Conservation (phyloP, 2,888 invertebrate genomes). For the Caenorhabditis parvicauda region DNA sequence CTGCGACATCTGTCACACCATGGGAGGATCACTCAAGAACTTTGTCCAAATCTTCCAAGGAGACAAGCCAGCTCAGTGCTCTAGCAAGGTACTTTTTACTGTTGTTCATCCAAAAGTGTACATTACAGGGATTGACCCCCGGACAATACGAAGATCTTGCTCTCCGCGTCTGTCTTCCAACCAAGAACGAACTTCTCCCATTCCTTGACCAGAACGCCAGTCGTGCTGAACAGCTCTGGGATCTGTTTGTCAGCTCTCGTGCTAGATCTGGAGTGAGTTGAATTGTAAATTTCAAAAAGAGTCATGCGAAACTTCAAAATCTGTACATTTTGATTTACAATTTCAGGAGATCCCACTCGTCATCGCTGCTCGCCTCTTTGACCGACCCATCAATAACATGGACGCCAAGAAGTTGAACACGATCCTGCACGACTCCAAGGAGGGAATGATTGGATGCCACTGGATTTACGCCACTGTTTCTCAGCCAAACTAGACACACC, state of each 20-base stretch:
- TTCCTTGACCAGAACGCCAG: conserved; percentile 60
- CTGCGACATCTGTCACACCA: conserved; percentile 59
- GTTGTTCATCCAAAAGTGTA: neutral
- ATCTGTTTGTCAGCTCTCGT: conserved; percentile 58
- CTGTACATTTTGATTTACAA: neutral
- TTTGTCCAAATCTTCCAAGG: conserved; percentile 61
- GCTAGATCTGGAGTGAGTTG: conserved; percentile 49
- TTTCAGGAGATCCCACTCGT: conserved; percentile 60
- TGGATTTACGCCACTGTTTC: conserved; percentile 60
- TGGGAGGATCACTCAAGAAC: conserved; percentile 55
- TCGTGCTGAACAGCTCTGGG: conserved; percentile 61
- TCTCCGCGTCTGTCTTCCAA: conserved; percentile 59
- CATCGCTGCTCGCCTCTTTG: conserved; percentile 59
- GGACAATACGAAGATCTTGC: conserved; percentile 59
- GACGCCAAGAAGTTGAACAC: conserved; percentile 53
- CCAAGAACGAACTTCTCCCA: conserved; percentile 59
- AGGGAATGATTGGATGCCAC: conserved; percentile 61
- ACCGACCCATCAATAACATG: conserved; percentile 60
- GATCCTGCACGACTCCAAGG: conserved; percentile 55
- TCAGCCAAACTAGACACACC: conserved; percentile 36
- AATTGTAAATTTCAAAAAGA: neutral
- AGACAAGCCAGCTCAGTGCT: conserved; percentile 57
- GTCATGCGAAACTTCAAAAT: neutral
- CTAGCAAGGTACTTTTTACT: conserved; percentile 25
- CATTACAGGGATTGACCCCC: conserved; percentile 43